phyloP scores from a whole-genome alignment of 2,113 vertebrate species.

The Bubo scandiacus region DNA sequence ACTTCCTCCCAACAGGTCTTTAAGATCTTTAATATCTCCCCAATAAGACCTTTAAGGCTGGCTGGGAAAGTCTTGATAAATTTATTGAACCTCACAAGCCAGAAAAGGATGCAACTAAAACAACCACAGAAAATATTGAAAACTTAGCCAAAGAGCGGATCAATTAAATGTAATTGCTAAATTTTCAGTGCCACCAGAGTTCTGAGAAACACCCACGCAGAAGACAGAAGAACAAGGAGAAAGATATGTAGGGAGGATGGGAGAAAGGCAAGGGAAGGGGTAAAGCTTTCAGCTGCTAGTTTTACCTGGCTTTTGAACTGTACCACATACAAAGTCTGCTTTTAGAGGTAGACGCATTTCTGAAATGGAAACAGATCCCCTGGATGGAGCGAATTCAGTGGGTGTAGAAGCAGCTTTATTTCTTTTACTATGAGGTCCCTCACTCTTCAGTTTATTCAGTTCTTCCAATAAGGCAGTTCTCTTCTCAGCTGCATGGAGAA shows the following conservation, averaged over 20 bases:
- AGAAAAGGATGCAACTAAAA: neutral
- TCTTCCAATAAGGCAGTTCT: conserved; percentile 85
- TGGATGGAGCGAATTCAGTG: conserved; percentile 76
- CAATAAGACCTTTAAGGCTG: neutral
- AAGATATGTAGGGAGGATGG: neutral
- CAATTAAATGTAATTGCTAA: neutral
- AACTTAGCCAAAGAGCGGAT: neutral
- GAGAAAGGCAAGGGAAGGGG: accelerated
- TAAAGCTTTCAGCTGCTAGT: neutral
- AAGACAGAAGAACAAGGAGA: neutral
- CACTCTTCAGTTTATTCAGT: conserved; percentile 84
- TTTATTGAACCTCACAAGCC: neutral
- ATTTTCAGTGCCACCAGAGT: neutral
- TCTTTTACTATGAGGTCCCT: conserved; percentile 74
- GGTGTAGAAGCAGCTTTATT: conserved; percentile 47
- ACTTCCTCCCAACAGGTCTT: neutral
- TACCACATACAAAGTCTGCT: conserved; percentile 92
- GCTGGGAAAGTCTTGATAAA: neutral
- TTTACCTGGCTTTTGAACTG: conserved; percentile 86
- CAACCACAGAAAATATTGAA: neutral
- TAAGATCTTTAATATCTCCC: too few relatives aligned
- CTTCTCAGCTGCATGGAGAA: conserved; percentile 81
- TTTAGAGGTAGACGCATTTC: conserved; percentile 93
- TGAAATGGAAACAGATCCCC: conserved; percentile 86
- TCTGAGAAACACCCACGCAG: neutral